phyloP scores from a whole-genome alignment of 2,797 vertebrate species.

The Momotus momota region DNA sequence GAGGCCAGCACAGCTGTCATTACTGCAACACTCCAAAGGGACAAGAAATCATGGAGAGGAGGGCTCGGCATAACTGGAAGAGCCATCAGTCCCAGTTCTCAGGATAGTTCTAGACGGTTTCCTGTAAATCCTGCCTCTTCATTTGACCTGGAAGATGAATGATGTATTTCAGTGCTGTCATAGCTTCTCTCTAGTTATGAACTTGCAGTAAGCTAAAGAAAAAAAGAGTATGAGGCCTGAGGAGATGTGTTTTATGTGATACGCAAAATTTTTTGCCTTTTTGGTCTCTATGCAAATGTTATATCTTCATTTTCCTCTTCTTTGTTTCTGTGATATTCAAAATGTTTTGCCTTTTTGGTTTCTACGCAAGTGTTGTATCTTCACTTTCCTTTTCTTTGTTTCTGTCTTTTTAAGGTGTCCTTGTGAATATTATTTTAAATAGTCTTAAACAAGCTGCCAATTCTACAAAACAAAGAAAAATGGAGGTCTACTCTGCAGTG shows the following conservation, averaged over 20 bases:
- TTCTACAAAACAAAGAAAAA: conserved; percentile 79
- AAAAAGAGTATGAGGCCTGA: neutral
- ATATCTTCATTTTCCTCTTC: no score
- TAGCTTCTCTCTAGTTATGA: neutral
- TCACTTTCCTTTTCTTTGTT: neutral
- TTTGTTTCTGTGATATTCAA: neutral
- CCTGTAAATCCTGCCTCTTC: neutral
- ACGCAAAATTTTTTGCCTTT: neutral
- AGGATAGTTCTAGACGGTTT: neutral
- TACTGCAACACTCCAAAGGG: neutral
- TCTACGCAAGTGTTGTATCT: neutral
- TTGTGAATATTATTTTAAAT: conserved; percentile 85
- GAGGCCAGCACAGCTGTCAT: neutral
- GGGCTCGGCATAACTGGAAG: neutral
- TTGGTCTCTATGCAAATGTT: no score
- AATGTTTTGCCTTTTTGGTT: neutral
- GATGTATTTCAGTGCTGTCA: neutral
- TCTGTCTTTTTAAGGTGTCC: conserved; percentile 81
- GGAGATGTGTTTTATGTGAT: neutral
- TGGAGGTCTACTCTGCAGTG: conserved; percentile 90
- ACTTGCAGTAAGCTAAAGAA: neutral
- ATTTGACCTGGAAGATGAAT: neutral
- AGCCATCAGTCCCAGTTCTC: neutral
- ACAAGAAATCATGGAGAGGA: neutral
- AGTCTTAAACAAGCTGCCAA: conserved; percentile 82